phyloP scores from a whole-genome alignment of 1,140 invertebrate genomes.

The Drosophila jambulina region DNA sequence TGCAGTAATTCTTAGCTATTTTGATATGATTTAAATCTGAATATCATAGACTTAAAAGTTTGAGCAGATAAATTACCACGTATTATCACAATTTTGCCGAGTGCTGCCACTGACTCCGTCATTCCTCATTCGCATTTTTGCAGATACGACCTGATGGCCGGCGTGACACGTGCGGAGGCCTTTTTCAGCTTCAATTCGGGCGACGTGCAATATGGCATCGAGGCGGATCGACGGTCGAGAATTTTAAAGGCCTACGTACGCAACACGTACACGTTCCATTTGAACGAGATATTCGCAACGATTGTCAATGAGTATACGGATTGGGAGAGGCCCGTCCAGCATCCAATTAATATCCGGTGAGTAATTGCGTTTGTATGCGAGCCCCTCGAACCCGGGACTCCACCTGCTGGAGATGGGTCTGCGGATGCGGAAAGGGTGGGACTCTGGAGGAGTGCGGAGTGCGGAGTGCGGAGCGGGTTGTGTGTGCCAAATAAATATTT shows the following conservation, averaged over 20 bases:
- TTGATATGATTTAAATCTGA: background rate
- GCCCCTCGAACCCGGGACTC: slow-evolving; percentile 17
- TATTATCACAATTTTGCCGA: background rate
- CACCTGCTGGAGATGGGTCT: background rate
- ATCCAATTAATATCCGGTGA: slow-evolving; percentile 95
- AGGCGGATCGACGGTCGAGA: slow-evolving; percentile 93
- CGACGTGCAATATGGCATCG: slow-evolving; percentile 96
- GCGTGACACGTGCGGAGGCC: slow-evolving; percentile 94
- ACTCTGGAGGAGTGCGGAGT: background rate
- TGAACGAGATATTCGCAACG: slow-evolving; percentile 93
- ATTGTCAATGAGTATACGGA: slow-evolving; percentile 99
- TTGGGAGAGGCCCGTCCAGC: slow-evolving; percentile 96
- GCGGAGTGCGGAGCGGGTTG: background rate
- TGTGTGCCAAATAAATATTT: slow-evolving; percentile 74
- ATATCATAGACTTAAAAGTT: no score
- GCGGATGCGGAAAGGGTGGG: slow-evolving; percentile 5
- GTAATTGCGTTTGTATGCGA: slow-evolving; percentile 78
- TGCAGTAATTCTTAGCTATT: background rate
- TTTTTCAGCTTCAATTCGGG: slow-evolving; percentile 95
- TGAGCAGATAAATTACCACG: no score
- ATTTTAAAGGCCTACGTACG: slow-evolving; percentile 96
- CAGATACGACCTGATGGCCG: slow-evolving; percentile 96
- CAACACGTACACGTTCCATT: slow-evolving; percentile 95
- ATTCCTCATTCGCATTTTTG: slow-evolving; percentile 36
- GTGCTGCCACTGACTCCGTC: slow-evolving; percentile 9